Percentiles rank a stretch among this genome's conserved stretches.
Conservation (phyloP, 1,140 invertebrate species). For the Pectinophora gossypiella region DNA sequence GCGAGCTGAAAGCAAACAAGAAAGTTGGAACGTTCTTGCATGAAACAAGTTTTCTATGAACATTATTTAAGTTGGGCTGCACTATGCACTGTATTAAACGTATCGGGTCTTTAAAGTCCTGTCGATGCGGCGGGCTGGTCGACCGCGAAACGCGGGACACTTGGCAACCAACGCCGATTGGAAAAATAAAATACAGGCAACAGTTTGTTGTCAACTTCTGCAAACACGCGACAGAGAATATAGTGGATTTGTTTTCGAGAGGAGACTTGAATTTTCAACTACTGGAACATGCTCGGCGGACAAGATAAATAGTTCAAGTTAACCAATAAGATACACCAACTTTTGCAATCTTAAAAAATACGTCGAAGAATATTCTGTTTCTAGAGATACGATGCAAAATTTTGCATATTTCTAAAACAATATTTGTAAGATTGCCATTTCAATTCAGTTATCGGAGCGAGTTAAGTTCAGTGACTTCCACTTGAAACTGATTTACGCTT, state of each 20-base stretch:
- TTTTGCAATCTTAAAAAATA: too few species aligned
- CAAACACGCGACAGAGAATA: constrained; percentile 6
- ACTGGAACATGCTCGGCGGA: not conserved
- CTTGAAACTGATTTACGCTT: not conserved
- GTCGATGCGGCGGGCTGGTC: constrained; percentile 27
- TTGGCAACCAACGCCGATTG: constrained; percentile 47
- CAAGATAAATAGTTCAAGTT: not conserved
- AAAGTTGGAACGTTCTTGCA: constrained; percentile 55
- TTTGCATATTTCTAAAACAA: too few species aligned
- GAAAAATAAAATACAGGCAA: constrained; percentile 61
- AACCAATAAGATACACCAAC: too few species aligned
- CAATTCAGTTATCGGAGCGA: too few species aligned
- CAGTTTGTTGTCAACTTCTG: constrained; percentile 51
- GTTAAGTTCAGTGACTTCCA: too few species aligned
- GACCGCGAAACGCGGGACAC: constrained; percentile 32
- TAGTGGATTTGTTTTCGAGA: constrained; percentile 10
- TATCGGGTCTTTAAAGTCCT: constrained; percentile 41
- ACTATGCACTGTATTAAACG: constrained; percentile 55
- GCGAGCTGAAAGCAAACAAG: constrained; percentile 49
- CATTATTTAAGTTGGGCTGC: constrained; percentile 63
- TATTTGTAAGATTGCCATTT: too few species aligned
- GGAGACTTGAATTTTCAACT: not conserved
- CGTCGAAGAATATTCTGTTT: too few species aligned
- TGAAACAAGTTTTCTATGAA: constrained; percentile 60
- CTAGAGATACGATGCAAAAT: too few species aligned